Conservation (phyloP, 2,888 invertebrate species). For the Pemphredon lugubris region DNA sequence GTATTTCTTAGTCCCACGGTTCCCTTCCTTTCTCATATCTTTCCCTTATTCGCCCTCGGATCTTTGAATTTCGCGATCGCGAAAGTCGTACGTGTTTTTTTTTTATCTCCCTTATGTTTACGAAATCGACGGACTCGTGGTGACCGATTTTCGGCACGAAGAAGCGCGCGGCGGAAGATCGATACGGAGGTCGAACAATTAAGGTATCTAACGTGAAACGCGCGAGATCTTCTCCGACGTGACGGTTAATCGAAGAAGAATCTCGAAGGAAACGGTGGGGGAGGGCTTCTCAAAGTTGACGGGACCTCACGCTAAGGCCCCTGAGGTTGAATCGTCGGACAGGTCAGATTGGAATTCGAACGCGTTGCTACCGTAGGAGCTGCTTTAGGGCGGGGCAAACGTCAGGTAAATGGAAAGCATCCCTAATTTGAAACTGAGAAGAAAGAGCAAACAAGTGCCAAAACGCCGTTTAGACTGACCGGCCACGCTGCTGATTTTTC, state of each 20-base stretch:
- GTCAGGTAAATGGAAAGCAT: conserved; percentile 80
- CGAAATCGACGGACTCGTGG: too few relatives aligned
- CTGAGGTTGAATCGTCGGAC: conserved; percentile 57
- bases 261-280: too few relatives aligned
- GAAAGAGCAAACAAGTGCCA: conserved; percentile 77
- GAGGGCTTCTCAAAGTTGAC: conserved; percentile 12
- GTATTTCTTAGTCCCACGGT: not conserved
- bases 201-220: too few relatives aligned
- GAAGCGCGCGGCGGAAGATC: too few relatives aligned
- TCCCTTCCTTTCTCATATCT: not conserved
- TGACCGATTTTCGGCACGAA: too few relatives aligned
- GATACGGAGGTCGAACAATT: not conserved
- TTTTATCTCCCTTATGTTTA: too few relatives aligned
- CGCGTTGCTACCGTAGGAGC: conserved; percentile 77
- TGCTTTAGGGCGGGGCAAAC: conserved; percentile 77
- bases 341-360: conserved; percentile 72
- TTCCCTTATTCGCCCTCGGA: not conserved
- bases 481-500: conserved; percentile 23
- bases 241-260: too few relatives aligned
- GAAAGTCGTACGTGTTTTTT: too few relatives aligned
- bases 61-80: not conserved
- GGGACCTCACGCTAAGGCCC: conserved; percentile 53
- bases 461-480: conserved; percentile 32
- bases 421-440: conserved; percentile 80
- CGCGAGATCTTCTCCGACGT: too few relatives aligned